Evolutionary conservation across 2,113 vertebrate genomes (phyloP).

Genomic region (Burhinus bistriatus): DNA sequence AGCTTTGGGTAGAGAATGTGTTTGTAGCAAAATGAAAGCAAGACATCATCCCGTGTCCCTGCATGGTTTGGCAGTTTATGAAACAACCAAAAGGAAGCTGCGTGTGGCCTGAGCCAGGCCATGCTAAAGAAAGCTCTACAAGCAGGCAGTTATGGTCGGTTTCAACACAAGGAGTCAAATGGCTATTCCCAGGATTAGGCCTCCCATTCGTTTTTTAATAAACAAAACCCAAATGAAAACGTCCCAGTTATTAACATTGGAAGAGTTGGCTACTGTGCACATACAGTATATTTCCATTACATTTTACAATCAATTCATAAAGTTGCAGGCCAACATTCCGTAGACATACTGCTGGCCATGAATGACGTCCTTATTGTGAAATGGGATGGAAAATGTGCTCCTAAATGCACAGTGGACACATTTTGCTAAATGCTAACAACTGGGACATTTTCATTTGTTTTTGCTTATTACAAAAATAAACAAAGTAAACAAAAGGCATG

Average conservation of each 20-base stretch:
- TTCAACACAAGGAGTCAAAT: constrained; percentile 38
- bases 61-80: constrained; percentile 19
- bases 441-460: constrained; percentile 55
- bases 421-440: constrained; percentile 53
- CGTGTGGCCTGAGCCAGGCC: constrained; percentile 9
- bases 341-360: constrained; percentile 32
- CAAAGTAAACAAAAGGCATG: constrained; percentile 67
- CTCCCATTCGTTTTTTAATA: constrained; percentile 31
- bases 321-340: constrained; percentile 60
- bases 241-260: constrained; percentile 16
- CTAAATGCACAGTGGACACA: constrained; percentile 48
- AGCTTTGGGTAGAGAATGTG: background rate
- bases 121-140: background rate
- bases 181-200: constrained; percentile 31
- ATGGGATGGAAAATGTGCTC: constrained; percentile 40
- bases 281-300: constrained; percentile 51
- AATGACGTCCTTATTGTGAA: constrained; percentile 52
- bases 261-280: constrained; percentile 64
- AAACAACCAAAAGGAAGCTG: constrained; percentile 33
- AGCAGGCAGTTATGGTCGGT: background rate
- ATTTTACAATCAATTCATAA: constrained; percentile 61
- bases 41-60: background rate
- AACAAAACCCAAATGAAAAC: constrained; percentile 48
- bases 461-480: constrained; percentile 60
- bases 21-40: constrained; percentile 36